Evolutionary conservation across 53 echinoderm and acorn worm species (phyloP).

Genomic region (Holothuria scabra): DNA sequence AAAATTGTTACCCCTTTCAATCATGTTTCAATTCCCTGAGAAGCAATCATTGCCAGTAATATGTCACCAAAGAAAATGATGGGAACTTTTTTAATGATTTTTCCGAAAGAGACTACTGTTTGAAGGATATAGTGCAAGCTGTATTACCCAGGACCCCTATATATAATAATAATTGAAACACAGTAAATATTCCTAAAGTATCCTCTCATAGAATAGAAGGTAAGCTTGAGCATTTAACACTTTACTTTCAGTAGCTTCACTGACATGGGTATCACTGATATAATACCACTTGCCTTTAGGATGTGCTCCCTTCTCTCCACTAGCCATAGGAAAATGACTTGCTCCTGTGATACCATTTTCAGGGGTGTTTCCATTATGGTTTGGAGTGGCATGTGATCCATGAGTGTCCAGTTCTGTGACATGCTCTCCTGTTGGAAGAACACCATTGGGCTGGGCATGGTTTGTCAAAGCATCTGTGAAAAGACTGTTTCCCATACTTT

Average conservation of each 20-base stretch:
- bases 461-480: constrained; percentile 46
- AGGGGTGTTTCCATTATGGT: constrained; percentile 21
- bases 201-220: constrained; percentile 93
- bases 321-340: constrained; percentile 53
- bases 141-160: too few relatives aligned
- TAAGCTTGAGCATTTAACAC: constrained; percentile 92
- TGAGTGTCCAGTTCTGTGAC: constrained; percentile 29
- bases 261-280: constrained; percentile 94
- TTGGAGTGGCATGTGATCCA: constrained; percentile 36
- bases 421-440: constrained; percentile 30
- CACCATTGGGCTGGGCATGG: constrained; percentile 33
- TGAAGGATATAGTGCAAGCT: too few relatives aligned
- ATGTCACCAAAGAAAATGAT: too few relatives aligned
- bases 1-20: too few relatives aligned
- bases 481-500: constrained; percentile 28
- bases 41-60: too few relatives aligned
- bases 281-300: constrained; percentile 94
- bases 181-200: constrained; percentile 54
- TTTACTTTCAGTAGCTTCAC: constrained; percentile 83
- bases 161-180: too few relatives aligned
- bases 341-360: not conserved
- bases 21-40: too few relatives aligned
- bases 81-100: too few relatives aligned
- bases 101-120: too few relatives aligned
- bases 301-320: constrained; percentile 62